phyloP scores from a whole-genome alignment of 2,113 vertebrate genomes.

The Centropristis striata region DNA sequence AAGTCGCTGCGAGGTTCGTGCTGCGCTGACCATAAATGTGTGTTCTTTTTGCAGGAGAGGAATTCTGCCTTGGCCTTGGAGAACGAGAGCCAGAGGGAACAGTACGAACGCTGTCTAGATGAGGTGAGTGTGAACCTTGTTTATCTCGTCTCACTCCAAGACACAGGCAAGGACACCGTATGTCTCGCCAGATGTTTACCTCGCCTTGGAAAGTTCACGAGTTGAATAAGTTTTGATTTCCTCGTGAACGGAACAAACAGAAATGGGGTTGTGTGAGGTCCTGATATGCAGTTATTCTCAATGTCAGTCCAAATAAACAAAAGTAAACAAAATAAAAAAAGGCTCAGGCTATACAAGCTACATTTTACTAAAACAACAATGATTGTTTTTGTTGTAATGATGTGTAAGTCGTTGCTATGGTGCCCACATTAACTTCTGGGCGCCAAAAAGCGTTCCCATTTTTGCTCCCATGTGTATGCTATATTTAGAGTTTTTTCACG shows the following conservation, averaged over 20 bases:
- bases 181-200: conserved; percentile 12
- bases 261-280: conserved; percentile 37
- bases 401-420: too few relatives aligned
- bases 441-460: too few relatives aligned
- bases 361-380: too few relatives aligned
- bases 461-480: too few relatives aligned
- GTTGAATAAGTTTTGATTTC: neutral
- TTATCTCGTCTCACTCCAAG: neutral
- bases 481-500: too few relatives aligned
- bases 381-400: too few relatives aligned
- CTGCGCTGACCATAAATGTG: conserved; percentile 51
- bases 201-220: conserved; percentile 1
- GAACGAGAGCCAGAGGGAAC: conserved; percentile 94
- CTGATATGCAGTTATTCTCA: too few relatives aligned
- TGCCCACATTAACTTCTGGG: too few relatives aligned
- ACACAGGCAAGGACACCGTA: neutral
- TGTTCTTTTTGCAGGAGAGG: conserved; percentile 84
- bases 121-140: conserved; percentile 86
- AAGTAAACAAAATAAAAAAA: too few relatives aligned
- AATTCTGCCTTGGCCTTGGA: conserved; percentile 91
- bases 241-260: neutral
- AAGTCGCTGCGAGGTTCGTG: neutral
- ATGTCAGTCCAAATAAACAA: too few relatives aligned
- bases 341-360: too few relatives aligned
- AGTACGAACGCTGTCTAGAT: conserved; percentile 94